Conservation (phyloP, 1,140 invertebrate genomes). For the Bicyclus anynana region DNA sequence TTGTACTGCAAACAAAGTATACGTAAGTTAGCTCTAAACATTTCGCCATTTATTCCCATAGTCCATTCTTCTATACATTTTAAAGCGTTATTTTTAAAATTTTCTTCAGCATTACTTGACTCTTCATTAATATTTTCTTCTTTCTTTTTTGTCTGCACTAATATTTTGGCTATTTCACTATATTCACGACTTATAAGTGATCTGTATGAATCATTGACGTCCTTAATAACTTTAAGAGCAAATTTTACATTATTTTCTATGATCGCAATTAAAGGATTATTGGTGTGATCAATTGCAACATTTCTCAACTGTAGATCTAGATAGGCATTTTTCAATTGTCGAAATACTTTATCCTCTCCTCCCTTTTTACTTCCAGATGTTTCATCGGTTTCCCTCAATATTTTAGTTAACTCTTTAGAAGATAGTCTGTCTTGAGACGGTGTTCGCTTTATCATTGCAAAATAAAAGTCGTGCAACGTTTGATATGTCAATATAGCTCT, state of each 20-base stretch:
- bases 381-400: constrained; percentile 51
- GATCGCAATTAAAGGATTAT: constrained; percentile 61
- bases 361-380: constrained; percentile 47
- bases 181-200: constrained; percentile 55
- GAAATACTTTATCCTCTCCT: constrained; percentile 59
- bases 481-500: constrained; percentile 70
- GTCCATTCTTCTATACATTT: constrained; percentile 77
- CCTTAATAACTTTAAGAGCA: constrained; percentile 59
- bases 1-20: constrained; percentile 62
- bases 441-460: constrained; percentile 62
- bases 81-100: constrained; percentile 52
- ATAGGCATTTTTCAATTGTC: constrained; percentile 47
- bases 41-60: constrained; percentile 75
- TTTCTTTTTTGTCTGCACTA: constrained; percentile 45
- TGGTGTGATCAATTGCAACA: constrained; percentile 59
- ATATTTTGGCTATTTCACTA: constrained; percentile 55
- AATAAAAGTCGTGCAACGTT: constrained; percentile 78
- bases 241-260: constrained; percentile 67
- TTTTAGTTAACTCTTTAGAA: constrained; percentile 61
- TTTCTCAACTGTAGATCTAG: constrained; percentile 58
- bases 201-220: constrained; percentile 56
- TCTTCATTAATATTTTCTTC: constrained; percentile 46
- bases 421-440: constrained; percentile 52
- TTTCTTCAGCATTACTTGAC: constrained; percentile 48
- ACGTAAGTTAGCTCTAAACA: constrained; percentile 64